Percentiles rank a stretch among this genome's conserved stretches.
phyloP scores from a whole-genome alignment of 2,797 vertebrate species.

The Trachurus trachurus region DNA sequence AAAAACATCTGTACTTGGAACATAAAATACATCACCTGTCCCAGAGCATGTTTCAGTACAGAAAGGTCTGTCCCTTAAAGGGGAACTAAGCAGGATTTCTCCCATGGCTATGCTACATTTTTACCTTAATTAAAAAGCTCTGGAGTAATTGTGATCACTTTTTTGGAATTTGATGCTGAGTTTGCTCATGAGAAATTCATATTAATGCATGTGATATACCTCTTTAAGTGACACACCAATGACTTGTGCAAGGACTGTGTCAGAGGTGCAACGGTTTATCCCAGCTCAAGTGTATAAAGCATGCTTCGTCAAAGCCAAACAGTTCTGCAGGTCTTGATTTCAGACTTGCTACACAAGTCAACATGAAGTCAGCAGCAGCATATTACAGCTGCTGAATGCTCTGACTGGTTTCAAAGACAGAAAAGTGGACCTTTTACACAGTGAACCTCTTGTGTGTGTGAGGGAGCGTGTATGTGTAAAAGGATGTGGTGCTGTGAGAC shows the following conservation, averaged over 20 bases:
- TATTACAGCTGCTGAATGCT: slow-evolving; percentile 59
- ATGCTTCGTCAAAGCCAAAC: slow-evolving; percentile 73
- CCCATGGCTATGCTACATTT: too few species aligned
- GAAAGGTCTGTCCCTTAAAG: too few species aligned
- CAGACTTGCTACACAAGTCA: slow-evolving; percentile 76
- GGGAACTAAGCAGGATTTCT: too few species aligned
- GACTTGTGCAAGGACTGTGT: slow-evolving; percentile 49
- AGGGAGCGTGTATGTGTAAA: slow-evolving; percentile 29
- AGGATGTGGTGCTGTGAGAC: slow-evolving; percentile 43
- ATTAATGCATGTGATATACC: too few species aligned
- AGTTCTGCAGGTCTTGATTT: slow-evolving; percentile 73
- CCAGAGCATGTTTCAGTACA: too few species aligned
- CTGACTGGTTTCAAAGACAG: slow-evolving; percentile 56
- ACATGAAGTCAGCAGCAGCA: slow-evolving; percentile 74
- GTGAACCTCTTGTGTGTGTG: slow-evolving; percentile 32
- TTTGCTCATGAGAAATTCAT: too few species aligned
- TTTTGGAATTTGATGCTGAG: background rate
- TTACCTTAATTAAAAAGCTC: too few species aligned
- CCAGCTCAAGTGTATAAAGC: slow-evolving; percentile 63
- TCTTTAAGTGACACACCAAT: slow-evolving; percentile 40
- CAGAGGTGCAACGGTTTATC: slow-evolving; percentile 70
- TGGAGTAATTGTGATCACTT: too few species aligned
- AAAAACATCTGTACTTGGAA: slow-evolving; percentile 43
- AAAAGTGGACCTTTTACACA: slow-evolving; percentile 49
- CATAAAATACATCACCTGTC: too few species aligned